These are phyloP conservation scores for Pachyramphus minor DNA, from an alignment of 2,113 vertebrate species.

Conservation along the genomic window DNA sequence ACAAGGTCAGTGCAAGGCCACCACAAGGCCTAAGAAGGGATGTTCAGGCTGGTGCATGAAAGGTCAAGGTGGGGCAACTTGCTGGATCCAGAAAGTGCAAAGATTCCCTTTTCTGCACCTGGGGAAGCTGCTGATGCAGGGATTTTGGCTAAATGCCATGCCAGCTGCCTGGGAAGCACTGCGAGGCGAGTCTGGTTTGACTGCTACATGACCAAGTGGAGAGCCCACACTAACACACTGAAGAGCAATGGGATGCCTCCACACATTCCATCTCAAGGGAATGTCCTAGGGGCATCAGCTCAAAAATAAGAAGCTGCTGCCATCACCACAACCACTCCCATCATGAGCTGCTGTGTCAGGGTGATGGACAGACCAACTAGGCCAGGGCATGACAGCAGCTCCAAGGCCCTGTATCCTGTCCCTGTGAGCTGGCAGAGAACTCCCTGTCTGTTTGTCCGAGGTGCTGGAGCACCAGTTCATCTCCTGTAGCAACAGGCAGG, in stretches of 20 bases:
- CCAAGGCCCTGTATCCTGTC: not conserved
- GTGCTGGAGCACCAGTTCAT: not conserved
- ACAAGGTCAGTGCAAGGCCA: not conserved
- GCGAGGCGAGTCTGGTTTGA: rapidly evolving
- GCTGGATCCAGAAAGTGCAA: not conserved
- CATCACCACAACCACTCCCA: not conserved
- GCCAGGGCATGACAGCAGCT: not conserved
- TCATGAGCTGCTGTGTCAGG: not conserved
- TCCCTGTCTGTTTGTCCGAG: not conserved
- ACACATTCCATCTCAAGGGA: not conserved
- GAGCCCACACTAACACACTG: not conserved
- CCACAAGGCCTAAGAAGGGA: not conserved
- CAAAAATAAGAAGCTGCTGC: not conserved
- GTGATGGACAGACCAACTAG: not conserved
- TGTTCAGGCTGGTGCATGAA: not conserved
- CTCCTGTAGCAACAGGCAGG: not conserved
- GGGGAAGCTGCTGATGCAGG: not conserved
- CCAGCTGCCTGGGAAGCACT: not conserved
- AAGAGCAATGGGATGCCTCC: not conserved
- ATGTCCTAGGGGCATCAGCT: not conserved
- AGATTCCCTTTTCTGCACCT: not conserved
- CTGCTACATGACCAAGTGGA: not conserved
- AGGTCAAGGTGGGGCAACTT: not conserved
- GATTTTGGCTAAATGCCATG: not conserved
- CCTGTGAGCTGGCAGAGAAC: not conserved